These are phyloP conservation scores for Pelodiscus sinensis DNA, from an alignment of 2,113 vertebrate species.

Conservation along the genomic window DNA sequence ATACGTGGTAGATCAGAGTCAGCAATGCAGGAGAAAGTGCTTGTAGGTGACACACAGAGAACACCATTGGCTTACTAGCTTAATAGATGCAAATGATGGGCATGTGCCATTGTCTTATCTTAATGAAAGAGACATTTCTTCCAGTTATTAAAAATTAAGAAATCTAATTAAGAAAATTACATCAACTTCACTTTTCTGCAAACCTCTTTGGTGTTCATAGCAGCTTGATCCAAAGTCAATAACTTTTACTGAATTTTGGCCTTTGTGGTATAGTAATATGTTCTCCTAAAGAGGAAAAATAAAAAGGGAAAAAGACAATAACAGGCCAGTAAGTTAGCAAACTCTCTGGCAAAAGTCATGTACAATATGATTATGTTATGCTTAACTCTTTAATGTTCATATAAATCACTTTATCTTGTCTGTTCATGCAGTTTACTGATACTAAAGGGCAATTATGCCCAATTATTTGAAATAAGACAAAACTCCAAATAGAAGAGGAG, in stretches of 20 bases:
- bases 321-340: background rate
- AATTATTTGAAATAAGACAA: background rate
- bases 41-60: background rate
- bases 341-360: background rate
- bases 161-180: constrained; percentile 70
- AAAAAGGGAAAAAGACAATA: background rate
- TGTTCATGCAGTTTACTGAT: background rate
- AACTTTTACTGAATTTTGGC: constrained; percentile 92
- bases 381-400: background rate
- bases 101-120: background rate
- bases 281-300: constrained; percentile 84
- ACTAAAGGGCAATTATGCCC: rapidly evolving
- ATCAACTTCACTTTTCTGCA: constrained; percentile 71
- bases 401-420: background rate
- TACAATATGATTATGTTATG: background rate
- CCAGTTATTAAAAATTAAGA: constrained; percentile 30
- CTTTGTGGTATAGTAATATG: constrained; percentile 89
- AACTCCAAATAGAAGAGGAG: background rate
- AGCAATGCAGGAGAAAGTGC: background rate
- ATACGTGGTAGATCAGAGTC: background rate
- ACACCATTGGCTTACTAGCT: background rate
- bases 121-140: background rate
- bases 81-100: background rate
- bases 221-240: constrained; percentile 97
- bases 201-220: constrained; percentile 93